Percentiles rank a stretch among this genome's conserved stretches.
Evolutionary conservation across 2,113 vertebrate genomes (phyloP).

Genomic region (Odocoileus hemionus): DNA sequence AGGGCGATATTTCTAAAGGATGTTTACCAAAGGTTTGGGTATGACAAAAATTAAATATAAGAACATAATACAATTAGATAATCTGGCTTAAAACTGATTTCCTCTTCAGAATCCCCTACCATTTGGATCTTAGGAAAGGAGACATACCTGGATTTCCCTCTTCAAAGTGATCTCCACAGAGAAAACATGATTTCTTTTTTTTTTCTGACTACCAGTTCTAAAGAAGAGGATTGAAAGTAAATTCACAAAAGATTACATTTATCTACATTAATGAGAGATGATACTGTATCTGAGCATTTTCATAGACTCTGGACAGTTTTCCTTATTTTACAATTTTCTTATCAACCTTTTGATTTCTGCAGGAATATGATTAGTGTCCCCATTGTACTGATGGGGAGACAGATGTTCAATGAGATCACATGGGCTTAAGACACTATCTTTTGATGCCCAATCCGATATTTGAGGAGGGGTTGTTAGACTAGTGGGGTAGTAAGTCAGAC

Average conservation of each 20-base stretch:
- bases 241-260: not conserved
- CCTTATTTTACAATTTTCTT: not conserved
- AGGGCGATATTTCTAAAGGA: not conserved
- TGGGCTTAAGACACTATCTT: not conserved
- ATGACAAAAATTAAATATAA: not conserved
- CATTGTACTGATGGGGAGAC: not conserved
- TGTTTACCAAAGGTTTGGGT: not conserved
- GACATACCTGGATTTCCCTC: not conserved
- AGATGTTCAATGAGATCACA: not conserved
- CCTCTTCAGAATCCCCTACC: not conserved
- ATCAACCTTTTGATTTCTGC: not conserved
- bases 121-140: not conserved
- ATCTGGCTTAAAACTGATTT: not conserved
- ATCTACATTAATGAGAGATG: not conserved
- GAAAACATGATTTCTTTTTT: not conserved
- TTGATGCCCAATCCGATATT: not conserved
- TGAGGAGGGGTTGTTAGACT: not conserved
- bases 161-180: not conserved
- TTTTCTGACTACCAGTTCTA: not conserved
- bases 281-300: not conserved
- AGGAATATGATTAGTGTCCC: not conserved
- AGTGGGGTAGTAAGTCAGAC: not conserved
- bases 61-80: not conserved
- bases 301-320: not conserved
- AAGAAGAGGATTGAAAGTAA: not conserved